These are phyloP conservation scores for Pandion haliaetus DNA, from an alignment of 2,113 vertebrate species.

Conservation along the genomic window DNA sequence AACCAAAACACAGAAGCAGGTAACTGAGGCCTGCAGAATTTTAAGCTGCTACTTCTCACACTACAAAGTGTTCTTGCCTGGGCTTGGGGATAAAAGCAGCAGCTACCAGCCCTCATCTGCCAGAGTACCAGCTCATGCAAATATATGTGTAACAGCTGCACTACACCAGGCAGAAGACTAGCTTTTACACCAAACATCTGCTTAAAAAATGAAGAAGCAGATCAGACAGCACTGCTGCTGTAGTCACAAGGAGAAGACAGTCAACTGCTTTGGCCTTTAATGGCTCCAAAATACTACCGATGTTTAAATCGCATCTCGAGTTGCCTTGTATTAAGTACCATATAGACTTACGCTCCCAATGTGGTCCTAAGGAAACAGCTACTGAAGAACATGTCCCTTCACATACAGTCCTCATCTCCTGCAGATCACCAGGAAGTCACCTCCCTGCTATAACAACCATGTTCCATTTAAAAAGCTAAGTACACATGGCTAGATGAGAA, in stretches of 20 bases:
- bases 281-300: not conserved
- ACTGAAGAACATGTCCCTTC: not conserved
- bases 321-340: not conserved
- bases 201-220: not conserved
- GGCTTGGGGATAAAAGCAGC: not conserved
- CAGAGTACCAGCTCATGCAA: not conserved
- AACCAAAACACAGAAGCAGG: not conserved
- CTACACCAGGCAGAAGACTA: not conserved
- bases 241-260: not conserved
- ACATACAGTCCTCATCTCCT: not conserved
- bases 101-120: not conserved
- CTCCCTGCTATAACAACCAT: not conserved
- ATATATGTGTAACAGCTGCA: not conserved
- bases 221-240: not conserved
- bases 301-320: not conserved
- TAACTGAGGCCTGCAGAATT: not conserved
- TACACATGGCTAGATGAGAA: not conserved
- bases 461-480: not conserved
- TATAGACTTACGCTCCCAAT: fast-evolving
- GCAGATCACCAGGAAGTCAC: not conserved
- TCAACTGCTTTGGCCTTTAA: not conserved
- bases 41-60: not conserved
- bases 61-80: not conserved
- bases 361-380: not conserved
- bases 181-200: not conserved